Evolutionary conservation across 2,888 invertebrate genomes (phyloP).

Genomic region (Strigamia crassipes): DNA sequence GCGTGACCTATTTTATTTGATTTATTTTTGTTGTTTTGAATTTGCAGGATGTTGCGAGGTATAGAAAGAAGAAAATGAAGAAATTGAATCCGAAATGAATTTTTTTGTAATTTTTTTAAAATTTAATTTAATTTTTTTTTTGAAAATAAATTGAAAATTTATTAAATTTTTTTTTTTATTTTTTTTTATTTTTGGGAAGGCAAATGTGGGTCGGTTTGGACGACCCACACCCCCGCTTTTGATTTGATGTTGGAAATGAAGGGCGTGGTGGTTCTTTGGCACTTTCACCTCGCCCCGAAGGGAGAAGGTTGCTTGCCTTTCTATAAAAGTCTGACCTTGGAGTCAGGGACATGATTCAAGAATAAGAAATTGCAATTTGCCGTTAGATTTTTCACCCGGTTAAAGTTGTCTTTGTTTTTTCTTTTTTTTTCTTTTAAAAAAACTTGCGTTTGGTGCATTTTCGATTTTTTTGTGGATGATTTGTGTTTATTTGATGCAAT

Average conservation of each 20-base stretch:
- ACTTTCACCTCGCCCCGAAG: constrained; percentile 31
- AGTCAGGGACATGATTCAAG: not conserved
- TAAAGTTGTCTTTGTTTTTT: not conserved
- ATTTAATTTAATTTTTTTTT: no score
- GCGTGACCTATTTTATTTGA: constrained; percentile 5
- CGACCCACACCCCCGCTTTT: not conserved
- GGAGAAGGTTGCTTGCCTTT: constrained; percentile 39
- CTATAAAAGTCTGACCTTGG: constrained; percentile 7
- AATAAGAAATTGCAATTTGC: constrained; percentile 4
- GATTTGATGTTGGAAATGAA: not conserved
- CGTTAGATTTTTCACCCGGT: not conserved
- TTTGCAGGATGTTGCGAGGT: constrained; percentile 6
- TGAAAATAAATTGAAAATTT: no score
- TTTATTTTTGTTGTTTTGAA: not conserved
- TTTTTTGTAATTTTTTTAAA: no score
- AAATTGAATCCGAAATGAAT: not conserved
- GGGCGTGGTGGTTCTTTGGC: constrained; percentile 28
- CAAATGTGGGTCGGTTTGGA: not conserved
- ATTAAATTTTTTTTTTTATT: not conserved
- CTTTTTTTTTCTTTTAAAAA: not conserved
- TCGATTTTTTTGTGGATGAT: no score
- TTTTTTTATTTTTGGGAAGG: not conserved
- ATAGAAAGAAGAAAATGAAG: not conserved
- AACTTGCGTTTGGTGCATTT: no score
- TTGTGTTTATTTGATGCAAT: no score